phyloP scores from a whole-genome alignment of 2,888 invertebrate genomes.

The Luperina testacea region DNA sequence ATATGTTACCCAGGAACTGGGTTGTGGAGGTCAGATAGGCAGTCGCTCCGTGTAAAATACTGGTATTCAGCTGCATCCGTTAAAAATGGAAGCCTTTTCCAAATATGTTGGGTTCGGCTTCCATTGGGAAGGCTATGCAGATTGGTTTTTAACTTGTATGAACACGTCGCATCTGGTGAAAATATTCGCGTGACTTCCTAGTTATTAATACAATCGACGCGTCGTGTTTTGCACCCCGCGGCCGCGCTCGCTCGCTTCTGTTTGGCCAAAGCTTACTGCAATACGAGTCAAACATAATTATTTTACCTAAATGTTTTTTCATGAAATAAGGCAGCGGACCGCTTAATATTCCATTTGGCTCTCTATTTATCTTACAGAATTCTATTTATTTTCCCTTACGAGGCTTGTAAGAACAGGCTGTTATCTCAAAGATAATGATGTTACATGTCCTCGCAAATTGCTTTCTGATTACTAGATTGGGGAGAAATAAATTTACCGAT shows the following conservation, averaged over 20 bases:
- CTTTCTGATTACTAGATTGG: conserved; percentile 44
- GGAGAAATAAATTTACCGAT: not conserved
- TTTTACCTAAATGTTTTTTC: not conserved
- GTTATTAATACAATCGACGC: not conserved
- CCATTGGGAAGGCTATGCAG: too few species aligned
- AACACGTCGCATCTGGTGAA: too few species aligned
- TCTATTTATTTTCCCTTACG: conserved; percentile 12
- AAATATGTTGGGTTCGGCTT: too few species aligned
- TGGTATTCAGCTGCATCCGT: too few species aligned
- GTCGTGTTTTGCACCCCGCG: not conserved
- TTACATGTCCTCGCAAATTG: conserved; percentile 46
- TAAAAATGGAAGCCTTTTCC: too few species aligned
- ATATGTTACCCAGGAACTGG: too few species aligned
- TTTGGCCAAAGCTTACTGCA: not conserved
- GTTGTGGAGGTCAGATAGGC: too few species aligned
- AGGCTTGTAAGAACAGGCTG: conserved; percentile 10
- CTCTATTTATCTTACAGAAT: not conserved
- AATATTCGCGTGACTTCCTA: not conserved
- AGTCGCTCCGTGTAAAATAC: too few species aligned
- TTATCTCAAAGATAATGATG: conserved; percentile 43
- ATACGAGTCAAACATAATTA: not conserved
- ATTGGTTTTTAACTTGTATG: too few species aligned
- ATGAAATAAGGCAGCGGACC: not conserved
- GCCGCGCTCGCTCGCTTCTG: not conserved
- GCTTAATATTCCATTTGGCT: not conserved